A percentile compares a stretch with the other conserved stretches of the same genome.
Conservation (phyloP, 2,888 invertebrate species). For the Hypomecis atomaria region DNA sequence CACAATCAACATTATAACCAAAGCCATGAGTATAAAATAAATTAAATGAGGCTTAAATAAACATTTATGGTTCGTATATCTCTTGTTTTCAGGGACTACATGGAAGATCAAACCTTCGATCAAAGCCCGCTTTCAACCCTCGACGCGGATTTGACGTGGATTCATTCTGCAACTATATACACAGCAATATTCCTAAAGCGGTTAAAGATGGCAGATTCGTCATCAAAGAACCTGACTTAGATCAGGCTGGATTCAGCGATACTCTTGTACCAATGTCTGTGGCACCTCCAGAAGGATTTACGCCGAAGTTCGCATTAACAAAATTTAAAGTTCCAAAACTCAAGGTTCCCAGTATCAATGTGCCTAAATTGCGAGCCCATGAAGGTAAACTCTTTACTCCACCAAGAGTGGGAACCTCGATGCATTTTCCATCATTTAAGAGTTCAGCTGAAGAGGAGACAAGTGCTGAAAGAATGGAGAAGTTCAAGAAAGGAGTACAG, state of each 20-base stretch:
- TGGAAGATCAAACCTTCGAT: constrained; percentile 33
- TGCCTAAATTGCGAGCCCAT: constrained; percentile 60
- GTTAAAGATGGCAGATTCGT: constrained; percentile 71
- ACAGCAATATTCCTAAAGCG: constrained; percentile 68
- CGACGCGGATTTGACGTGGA: constrained; percentile 52
- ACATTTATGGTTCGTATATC: neutral
- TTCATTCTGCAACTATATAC: constrained; percentile 71
- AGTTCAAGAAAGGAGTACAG: constrained; percentile 74
- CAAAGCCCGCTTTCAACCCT: constrained; percentile 36
- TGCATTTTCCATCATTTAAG: constrained; percentile 52
- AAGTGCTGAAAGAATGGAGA: constrained; percentile 74
- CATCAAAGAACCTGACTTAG: constrained; percentile 56
- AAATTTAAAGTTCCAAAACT: constrained; percentile 56
- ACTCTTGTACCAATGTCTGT: constrained; percentile 59
- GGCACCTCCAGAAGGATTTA: constrained; percentile 66
- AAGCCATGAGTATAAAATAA: too few species aligned
- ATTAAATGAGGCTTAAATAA: too few species aligned
- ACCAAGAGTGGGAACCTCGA: constrained; percentile 63
- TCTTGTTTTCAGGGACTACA: constrained; percentile 43
- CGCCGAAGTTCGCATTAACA: constrained; percentile 54
- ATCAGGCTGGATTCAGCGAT: constrained; percentile 64
- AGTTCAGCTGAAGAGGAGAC: constrained; percentile 60
- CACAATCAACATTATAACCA: too few species aligned
- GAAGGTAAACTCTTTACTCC: constrained; percentile 43
- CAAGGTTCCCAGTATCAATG: constrained; percentile 58